Evolutionary conservation across 1,140 invertebrate species (phyloP), one percentile per base, ranked within the genome.

Genomic region (Drosophila kohkoa): DNA sequence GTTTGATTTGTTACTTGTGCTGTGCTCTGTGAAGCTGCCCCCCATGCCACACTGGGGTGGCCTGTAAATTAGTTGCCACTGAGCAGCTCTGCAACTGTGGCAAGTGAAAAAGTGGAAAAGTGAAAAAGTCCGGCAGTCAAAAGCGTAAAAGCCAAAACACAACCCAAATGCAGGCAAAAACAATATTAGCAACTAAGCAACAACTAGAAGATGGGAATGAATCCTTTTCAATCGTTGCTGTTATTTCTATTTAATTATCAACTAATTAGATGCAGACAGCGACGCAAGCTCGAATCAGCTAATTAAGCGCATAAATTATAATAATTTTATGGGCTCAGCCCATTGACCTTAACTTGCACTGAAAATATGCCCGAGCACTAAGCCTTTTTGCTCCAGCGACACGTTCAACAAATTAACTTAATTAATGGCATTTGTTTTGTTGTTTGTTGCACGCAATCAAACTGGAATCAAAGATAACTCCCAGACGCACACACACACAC

Each of bases 1-100:
- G 80, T 87, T 89, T 87, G 83, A 89, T 89, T 87, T 87, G 83
- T 88, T 87, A 83, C 82, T 80, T 71, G 71, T 79, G 16, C 49
- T 54, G 71, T 79, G 16, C 49, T 54, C 25, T 45, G 13, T 32
- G 15, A 1, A 32, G 38, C 25, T 54, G 38, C 59, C 48, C 49
- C 45, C 57, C 45, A 20, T 52, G 46, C 6, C 32, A 59, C 57
- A 38, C 57, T 68, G 49, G 43, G 28, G 15, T 32, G n/a, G 32
- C 25, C 76, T 73, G 68, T 86, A 77, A 86, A 86, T 86, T 79
- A 87, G 82, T 87, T 76, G 68, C 58, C 60, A 63, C 41, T 43
- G 41, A 43, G 41, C 41, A 7, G 8, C 35, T 35, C 6, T 7
- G 5, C 35, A 3, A n/a, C 75, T 74, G 54, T 73, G 67, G 80